phyloP scores from a whole-genome alignment of 2,888 invertebrate species.

The Cataglyphis livida region DNA sequence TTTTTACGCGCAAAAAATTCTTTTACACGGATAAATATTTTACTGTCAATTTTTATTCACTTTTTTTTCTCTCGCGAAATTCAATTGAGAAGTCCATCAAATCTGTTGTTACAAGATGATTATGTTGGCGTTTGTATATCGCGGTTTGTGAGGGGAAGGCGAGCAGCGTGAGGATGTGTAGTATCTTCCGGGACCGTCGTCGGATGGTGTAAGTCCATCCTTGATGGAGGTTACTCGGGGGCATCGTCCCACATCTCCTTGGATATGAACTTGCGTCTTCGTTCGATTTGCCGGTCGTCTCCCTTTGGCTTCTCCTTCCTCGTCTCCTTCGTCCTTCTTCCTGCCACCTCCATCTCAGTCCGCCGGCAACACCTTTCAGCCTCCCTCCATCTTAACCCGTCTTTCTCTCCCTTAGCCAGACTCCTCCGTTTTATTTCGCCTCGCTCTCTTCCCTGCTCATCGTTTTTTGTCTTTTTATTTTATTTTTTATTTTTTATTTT shows the following conservation, averaged over 20 bases:
- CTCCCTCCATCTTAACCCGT: conserved; percentile 54
- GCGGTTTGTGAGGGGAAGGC: conserved; percentile 16
- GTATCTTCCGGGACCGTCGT: conserved; percentile 63
- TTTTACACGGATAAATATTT: not conserved
- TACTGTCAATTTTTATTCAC: not conserved
- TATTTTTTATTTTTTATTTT: conserved; percentile 29
- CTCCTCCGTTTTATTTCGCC: conserved; percentile 60
- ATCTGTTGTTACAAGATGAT: conserved; percentile 62
- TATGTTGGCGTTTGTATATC: conserved; percentile 68
- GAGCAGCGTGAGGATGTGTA: conserved; percentile 62
- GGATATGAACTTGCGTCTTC: conserved; percentile 83
- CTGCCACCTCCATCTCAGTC: conserved; percentile 61
- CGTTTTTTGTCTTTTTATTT: conserved; percentile 39
- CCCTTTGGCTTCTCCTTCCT: conserved; percentile 69
- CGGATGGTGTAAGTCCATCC: conserved; percentile 83
- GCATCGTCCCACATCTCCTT: conserved; percentile 85
- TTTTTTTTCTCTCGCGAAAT: not conserved
- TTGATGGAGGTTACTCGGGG: conserved; percentile 85
- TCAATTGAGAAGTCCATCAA: conserved; percentile 2
- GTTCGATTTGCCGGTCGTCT: conserved; percentile 76
- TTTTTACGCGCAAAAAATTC: not conserved
- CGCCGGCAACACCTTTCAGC: conserved; percentile 50
- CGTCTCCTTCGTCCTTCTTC: conserved; percentile 76
- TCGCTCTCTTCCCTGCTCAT: conserved; percentile 51
- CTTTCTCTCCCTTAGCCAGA: conserved; percentile 50